These are phyloP conservation scores for Oostethus manadensis DNA, from an alignment of 2,113 vertebrate species.

Conservation along the genomic window DNA sequence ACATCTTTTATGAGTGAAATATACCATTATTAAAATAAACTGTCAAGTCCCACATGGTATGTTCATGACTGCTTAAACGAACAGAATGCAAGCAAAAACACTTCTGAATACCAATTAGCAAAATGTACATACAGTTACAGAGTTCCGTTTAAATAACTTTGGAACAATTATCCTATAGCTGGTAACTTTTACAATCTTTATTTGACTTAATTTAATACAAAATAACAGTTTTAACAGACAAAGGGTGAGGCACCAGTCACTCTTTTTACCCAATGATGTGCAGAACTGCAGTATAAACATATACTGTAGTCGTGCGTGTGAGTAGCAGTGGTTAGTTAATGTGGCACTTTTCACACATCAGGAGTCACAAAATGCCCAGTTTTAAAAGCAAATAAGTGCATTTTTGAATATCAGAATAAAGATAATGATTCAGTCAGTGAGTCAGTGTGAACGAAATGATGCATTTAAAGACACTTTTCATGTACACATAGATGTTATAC, in stretches of 20 bases:
- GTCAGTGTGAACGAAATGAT: no score
- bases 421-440: no score
- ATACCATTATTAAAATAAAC: slow-evolving; percentile 53
- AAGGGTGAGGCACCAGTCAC: not conserved
- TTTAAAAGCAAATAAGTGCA: no score
- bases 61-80: not conserved
- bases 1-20: slow-evolving; percentile 34
- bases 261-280: not conserved
- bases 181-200: not conserved
- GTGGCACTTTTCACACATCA: no score
- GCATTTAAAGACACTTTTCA: no score
- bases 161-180: not conserved
- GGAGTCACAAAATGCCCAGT: no score
- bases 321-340: no score
- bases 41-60: not conserved
- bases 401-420: no score
- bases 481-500: not conserved
- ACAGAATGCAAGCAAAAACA: not conserved
- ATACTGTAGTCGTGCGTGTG: no score
- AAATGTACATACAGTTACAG: not conserved
- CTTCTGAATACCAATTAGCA: not conserved
- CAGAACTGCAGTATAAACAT: not conserved
- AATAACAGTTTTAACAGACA: not conserved
- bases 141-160: not conserved
- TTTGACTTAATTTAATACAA: not conserved